These are phyloP conservation scores for Lysiphlebus fabarum DNA, from an alignment of 1,140 invertebrate species.

Conservation along the genomic window DNA sequence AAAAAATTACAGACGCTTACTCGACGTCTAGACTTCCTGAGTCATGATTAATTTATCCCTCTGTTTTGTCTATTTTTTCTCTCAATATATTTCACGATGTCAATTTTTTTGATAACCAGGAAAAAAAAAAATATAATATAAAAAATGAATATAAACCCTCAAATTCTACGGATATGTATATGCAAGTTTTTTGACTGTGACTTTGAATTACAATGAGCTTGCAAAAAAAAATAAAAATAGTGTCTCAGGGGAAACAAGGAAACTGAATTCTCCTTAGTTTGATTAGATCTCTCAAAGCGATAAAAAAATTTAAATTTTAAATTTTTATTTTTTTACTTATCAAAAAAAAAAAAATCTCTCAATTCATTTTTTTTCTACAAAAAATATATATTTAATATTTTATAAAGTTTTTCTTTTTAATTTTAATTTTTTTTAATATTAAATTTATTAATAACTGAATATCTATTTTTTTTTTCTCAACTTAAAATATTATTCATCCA, in stretches of 20 bases:
- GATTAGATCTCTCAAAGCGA: constrained; percentile 3
- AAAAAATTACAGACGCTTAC: too few relatives aligned
- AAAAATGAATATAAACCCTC: constrained; percentile 1
- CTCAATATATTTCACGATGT: background rate
- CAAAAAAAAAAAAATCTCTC: too few relatives aligned
- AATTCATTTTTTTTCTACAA: background rate
- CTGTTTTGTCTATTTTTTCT: background rate
- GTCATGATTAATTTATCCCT: background rate
- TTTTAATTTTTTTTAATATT: background rate
- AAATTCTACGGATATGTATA: constrained; percentile 16
- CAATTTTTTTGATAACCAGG: background rate
- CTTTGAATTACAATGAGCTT: constrained; percentile 20
- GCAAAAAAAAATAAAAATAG: constrained; percentile 5
- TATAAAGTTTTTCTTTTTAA: background rate
- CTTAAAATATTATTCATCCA: background rate
- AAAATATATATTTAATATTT: too few relatives aligned
- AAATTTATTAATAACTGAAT: background rate
- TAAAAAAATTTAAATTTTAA: constrained; percentile 1
- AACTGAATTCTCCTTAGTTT: background rate
- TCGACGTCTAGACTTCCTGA: too few relatives aligned
- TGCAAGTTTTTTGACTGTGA: constrained; percentile 9
- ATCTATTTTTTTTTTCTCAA: background rate
- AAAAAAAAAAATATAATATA: background rate
- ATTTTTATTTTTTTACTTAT: too few relatives aligned
- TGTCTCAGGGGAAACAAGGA: background rate